Evolutionary conservation across 1,140 invertebrate species (phyloP).

Genomic region (Trichonephila inaurata): DNA sequence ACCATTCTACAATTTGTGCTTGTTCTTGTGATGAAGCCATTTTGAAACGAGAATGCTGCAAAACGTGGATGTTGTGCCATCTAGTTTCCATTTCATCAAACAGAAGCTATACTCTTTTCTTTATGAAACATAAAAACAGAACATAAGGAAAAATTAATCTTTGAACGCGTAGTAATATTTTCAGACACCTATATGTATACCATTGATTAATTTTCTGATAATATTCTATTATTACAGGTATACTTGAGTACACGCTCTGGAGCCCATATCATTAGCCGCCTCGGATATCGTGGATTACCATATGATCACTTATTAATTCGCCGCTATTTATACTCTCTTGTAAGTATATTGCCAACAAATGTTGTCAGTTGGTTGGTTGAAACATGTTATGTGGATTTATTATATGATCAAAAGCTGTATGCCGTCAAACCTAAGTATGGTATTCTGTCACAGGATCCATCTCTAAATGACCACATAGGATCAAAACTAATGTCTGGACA

Average conservation of each 20-base stretch:
- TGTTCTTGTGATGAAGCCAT: no score
- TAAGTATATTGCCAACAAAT: background rate
- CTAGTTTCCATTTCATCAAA: no score
- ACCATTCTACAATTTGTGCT: no score
- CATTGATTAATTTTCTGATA: no score
- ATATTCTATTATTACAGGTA: constrained; percentile 78
- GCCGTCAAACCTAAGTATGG: constrained; percentile 5
- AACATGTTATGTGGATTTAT: background rate
- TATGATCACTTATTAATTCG: constrained; percentile 74
- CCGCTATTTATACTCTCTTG: background rate
- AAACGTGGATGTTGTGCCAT: no score
- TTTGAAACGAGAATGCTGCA: no score
- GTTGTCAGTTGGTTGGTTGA: background rate
- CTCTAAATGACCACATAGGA: constrained; percentile 21
- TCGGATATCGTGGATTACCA: constrained; percentile 79
- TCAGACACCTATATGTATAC: no score
- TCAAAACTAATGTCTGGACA: constrained; percentile 77
- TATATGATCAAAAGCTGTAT: background rate
- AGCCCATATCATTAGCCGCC: constrained; percentile 80
- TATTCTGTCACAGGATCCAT: background rate
- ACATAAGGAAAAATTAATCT: no score
- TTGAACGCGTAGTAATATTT: no score
- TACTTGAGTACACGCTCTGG: constrained; percentile 82
- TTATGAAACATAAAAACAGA: no score
- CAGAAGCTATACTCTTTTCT: no score